These are phyloP conservation scores for Lordiphosa andalusiaca DNA, from an alignment of 2,888 invertebrate genomes.

Conservation along the genomic window DNA sequence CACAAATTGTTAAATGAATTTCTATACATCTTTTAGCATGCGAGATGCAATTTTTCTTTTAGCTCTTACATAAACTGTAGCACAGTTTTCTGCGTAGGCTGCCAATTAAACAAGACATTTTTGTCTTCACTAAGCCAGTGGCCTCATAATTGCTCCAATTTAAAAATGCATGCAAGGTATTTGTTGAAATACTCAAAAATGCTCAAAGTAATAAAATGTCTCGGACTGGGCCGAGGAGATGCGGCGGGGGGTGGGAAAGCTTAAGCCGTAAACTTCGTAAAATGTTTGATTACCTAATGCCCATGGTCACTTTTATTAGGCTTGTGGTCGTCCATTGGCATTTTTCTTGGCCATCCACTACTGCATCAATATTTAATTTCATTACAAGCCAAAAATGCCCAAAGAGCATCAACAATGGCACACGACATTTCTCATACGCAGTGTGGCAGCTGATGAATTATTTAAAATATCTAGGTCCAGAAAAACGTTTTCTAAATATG, in stretches of 20 bases:
- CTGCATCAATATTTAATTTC: conserved; percentile 68
- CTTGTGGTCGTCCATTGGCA: conserved; percentile 43
- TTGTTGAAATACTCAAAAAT: conserved; percentile 39
- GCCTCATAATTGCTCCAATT: conserved; percentile 57
- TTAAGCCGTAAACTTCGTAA: conserved; percentile 39
- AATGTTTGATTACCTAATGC: conserved; percentile 50
- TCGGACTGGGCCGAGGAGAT: conserved; percentile 27
- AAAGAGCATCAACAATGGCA: conserved; percentile 47
- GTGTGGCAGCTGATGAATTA: conserved; percentile 54
- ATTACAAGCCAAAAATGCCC: conserved; percentile 59
- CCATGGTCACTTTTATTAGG: conserved; percentile 54
- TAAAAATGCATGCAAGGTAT: conserved; percentile 65
- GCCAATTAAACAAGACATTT: conserved; percentile 48
- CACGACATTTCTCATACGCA: conserved; percentile 10
- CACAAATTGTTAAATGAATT: conserved; percentile 53
- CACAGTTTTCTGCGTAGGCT: conserved; percentile 17
- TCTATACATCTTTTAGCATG: conserved; percentile 21
- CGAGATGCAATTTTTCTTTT: conserved; percentile 20
- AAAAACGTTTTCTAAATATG: conserved; percentile 8
- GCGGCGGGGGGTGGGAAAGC: conserved; percentile 11
- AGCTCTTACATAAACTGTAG: conserved; percentile 1
- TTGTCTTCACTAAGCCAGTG: conserved; percentile 11
- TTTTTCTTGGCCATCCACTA: conserved; percentile 9
- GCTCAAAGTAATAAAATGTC: conserved; percentile 61
- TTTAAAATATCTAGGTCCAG: conserved; percentile 42